Evolutionary conservation across 2,797 vertebrate species (phyloP).

Genomic region (Phrynocephalus forsythii): DNA sequence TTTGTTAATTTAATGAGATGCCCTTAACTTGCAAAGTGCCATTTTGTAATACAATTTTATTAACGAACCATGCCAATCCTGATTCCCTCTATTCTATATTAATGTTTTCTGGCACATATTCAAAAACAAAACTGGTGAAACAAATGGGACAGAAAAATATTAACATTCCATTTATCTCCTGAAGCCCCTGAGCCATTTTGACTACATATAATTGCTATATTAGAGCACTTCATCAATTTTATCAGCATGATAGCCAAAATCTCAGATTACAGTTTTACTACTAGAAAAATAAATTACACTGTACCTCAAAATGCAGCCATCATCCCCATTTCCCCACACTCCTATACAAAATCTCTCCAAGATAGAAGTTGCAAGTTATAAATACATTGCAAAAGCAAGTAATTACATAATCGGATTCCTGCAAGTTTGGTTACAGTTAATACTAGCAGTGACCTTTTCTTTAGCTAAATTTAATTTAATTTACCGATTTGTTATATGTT

Average conservation of each 20-base stretch:
- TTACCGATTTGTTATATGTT: slow-evolving; percentile 28
- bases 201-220: slow-evolving; percentile 53
- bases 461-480: slow-evolving; percentile 51
- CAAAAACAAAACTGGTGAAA: slow-evolving; percentile 41
- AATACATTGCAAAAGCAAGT: slow-evolving; percentile 18
- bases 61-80: slow-evolving; percentile 37
- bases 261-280: slow-evolving; percentile 53
- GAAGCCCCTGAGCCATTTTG: slow-evolving; percentile 54
- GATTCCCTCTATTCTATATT: slow-evolving; percentile 28
- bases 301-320: slow-evolving; percentile 17
- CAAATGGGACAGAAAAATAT: slow-evolving; percentile 39
- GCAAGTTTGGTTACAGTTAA: background rate
- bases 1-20: slow-evolving; percentile 70
- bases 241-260: slow-evolving; percentile 64
- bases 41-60: slow-evolving; percentile 51
- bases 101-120: slow-evolving; percentile 33
- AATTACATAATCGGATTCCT: slow-evolving; percentile 26
- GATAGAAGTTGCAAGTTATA: slow-evolving; percentile 9
- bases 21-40: slow-evolving; percentile 57
- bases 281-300: slow-evolving; percentile 59
- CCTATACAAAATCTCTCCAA: slow-evolving; percentile 16
- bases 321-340: background rate
- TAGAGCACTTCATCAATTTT: slow-evolving; percentile 59
- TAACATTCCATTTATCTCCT: slow-evolving; percentile 60
- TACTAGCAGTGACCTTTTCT: slow-evolving; percentile 45